A percentile compares a stretch with the other conserved stretches of the same genome.
Conservation (phyloP, 2,113 vertebrate species). For the Corvus cornix region DNA sequence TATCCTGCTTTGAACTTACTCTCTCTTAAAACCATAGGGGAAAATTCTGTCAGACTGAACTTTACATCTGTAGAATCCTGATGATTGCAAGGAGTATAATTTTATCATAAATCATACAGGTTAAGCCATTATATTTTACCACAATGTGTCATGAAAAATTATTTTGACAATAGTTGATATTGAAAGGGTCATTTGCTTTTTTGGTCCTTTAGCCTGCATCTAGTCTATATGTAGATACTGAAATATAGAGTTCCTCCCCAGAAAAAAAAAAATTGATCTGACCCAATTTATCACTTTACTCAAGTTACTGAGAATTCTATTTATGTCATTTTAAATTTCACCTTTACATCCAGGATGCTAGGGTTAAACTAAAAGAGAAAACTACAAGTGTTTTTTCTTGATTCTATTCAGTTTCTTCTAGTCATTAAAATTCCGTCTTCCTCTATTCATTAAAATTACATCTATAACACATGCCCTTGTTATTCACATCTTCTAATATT, state of each 20-base stretch:
- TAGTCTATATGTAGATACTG: neutral
- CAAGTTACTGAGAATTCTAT: neutral
- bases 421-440: slow-evolving; percentile 50
- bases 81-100: neutral
- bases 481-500: slow-evolving; percentile 58
- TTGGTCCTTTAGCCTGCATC: neutral
- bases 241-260: neutral
- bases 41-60: neutral
- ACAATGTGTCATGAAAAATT: neutral
- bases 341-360: neutral
- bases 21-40: neutral
- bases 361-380: neutral
- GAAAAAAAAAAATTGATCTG: neutral
- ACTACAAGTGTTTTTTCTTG: neutral
- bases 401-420: slow-evolving; percentile 15
- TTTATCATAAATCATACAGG: neutral
- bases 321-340: neutral
- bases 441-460: slow-evolving; percentile 56
- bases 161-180: neutral
- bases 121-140: neutral
- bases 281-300: neutral
- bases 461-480: slow-evolving; percentile 42
- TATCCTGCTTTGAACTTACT: neutral
- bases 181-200: neutral
- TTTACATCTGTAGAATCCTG: neutral